Conservation (phyloP, 1,140 invertebrate species). For the Platorchestia sp. region DNA sequence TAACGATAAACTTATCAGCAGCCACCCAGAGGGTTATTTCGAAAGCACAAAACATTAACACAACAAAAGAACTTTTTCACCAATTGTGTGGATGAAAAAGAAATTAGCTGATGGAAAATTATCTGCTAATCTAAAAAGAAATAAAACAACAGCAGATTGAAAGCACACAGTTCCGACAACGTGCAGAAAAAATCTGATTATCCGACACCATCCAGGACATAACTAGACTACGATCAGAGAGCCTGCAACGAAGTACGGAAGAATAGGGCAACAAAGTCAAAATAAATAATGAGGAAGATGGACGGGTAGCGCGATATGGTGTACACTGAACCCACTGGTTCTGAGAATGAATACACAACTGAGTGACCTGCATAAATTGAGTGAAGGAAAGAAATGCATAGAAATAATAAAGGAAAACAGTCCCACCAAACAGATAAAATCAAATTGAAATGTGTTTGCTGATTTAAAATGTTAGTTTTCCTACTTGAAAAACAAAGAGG, state of each 20-base stretch:
- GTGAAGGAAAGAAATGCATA: neutral
- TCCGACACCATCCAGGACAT: too few species aligned
- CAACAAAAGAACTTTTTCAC: neutral
- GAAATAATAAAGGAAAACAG: neutral
- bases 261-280: neutral
- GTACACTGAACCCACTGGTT: neutral
- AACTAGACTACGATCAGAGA: neutral
- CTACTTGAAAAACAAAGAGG: neutral
- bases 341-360: too few species aligned
- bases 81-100: neutral
- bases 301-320: neutral
- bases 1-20: neutral
- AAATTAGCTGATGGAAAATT: neutral
- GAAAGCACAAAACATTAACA: neutral
- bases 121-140: neutral
- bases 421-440: neutral
- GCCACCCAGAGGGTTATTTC: neutral
- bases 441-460: neutral
- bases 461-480: neutral
- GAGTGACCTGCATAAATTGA: neutral
- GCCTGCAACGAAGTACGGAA: neutral
- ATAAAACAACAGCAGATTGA: neutral
- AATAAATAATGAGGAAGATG: neutral
- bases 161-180: neutral
- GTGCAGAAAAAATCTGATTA: neutral